Base-by-base conservation (phyloP, 2,888 invertebrate species). In the Orthosia gothica region DNA sequence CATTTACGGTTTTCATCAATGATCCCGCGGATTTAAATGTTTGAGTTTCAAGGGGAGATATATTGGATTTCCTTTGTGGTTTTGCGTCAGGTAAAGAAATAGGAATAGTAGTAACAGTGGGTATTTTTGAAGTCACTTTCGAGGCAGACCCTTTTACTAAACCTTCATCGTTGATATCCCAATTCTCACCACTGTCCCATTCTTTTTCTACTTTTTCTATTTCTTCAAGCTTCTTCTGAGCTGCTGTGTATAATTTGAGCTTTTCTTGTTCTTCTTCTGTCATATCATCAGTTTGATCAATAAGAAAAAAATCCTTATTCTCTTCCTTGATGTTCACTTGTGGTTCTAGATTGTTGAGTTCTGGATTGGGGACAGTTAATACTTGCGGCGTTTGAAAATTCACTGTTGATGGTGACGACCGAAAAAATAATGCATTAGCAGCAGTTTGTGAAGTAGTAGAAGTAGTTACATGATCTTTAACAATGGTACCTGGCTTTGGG, bases 101-200 rank as follows among this genome's bases (percentile, higher is more conserved):
- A 11, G 12, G 40, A 50, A 57, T 45, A 49, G 32, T 26, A 54
- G 63, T n/a, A 50, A 16, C 52, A 20, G 54, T 20, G 47, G 47
- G 11, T 20, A 47, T 32, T 32, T 64, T 67, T 66, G 65, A 70
- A 52, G 67, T 71, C 58, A 59, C 67, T 75, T 67, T 52, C 58
- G 76, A 15, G 9, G 18, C 26, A 63, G 23, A 47, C 52, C 5
- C 16, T 67, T 63, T 74, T n/a, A 23, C 61, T 66, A 40, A 55
- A 26, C 45, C 74, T 11, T 64, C 79, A 54, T 76, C 73, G 47
- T 83, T 76, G 23, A 85, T 86, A 20, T 93, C 92, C 96, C 96
- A 96, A 55, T 87, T 83, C 64, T 92, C 95, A 18, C 94, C 93
- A 80, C 91, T 92, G 61, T 96, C 96, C 96, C 96, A 96, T 74